phyloP scores from a whole-genome alignment of 1,140 invertebrate genomes.

The Dryas iulia region DNA sequence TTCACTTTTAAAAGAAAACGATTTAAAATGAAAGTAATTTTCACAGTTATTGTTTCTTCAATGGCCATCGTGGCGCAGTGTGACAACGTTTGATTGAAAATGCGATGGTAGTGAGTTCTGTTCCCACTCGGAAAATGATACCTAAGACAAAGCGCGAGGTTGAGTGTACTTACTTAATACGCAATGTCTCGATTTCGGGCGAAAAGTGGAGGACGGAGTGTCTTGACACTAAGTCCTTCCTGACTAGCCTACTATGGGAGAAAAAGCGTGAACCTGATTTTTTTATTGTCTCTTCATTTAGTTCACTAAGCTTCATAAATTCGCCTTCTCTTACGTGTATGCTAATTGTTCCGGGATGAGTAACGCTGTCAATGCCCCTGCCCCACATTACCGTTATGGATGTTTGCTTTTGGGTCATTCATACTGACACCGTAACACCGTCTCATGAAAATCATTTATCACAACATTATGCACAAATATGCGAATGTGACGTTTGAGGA shows the following conservation, averaged over 20 bases:
- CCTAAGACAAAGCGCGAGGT: no score
- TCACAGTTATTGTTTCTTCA: neutral
- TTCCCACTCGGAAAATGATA: no score
- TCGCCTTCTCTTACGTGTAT: neutral
- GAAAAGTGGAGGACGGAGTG: no score
- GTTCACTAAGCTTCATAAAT: neutral
- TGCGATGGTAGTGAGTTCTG: no score
- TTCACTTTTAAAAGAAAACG: neutral
- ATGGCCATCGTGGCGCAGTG: no score
- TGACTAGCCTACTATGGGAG: no score
- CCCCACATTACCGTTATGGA: slow-evolving; percentile 44
- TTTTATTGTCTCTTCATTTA: no score
- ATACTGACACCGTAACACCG: slow-evolving; percentile 34
- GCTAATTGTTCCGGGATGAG: slow-evolving; percentile 39
- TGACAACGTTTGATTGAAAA: no score
- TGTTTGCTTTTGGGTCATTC: slow-evolving; percentile 40
- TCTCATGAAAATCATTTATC: neutral
- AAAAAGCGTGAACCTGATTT: no score
- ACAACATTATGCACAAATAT: neutral
- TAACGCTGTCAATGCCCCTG: slow-evolving; percentile 40
- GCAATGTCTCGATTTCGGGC: no score
- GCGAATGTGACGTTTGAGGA: neutral
- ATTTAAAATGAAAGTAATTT: neutral
- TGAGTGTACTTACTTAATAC: no score
- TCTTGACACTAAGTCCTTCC: no score